These are phyloP conservation scores for Pheosia tremula DNA, from an alignment of 2,888 invertebrate species.

Conservation along the genomic window DNA sequence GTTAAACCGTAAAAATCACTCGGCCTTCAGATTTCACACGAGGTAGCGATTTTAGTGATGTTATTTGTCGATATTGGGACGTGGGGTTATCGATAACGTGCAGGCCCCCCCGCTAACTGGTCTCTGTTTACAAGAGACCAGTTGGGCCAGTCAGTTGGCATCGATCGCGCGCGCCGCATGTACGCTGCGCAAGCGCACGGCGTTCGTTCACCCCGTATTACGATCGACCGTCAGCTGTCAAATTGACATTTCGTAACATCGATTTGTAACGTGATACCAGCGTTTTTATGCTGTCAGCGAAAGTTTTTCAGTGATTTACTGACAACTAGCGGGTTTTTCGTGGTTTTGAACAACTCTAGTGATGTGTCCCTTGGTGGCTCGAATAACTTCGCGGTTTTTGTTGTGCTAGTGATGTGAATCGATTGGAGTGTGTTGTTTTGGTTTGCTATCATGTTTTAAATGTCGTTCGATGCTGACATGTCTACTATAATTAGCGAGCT, in stretches of 20 bases:
- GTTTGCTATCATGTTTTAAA: slow-evolving; percentile 73
- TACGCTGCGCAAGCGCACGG: slow-evolving; percentile 54
- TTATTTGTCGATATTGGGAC: slow-evolving; percentile 51
- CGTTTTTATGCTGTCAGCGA: slow-evolving; percentile 32
- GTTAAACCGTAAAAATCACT: slow-evolving; percentile 41
- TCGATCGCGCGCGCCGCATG: slow-evolving; percentile 66
- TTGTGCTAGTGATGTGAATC: slow-evolving; percentile 70
- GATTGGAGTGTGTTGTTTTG: slow-evolving; percentile 56
- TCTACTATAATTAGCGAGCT: slow-evolving; percentile 78
- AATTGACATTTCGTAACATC: slow-evolving; percentile 70
- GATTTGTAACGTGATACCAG: slow-evolving; percentile 45
- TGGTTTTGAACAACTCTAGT: slow-evolving; percentile 51
- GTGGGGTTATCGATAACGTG: slow-evolving; percentile 69
- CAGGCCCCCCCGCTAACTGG: slow-evolving; percentile 66
- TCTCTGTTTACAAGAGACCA: slow-evolving; percentile 46
- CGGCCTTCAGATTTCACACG: slow-evolving; percentile 49
- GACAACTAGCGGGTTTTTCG: slow-evolving; percentile 17
- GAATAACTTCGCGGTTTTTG: slow-evolving; percentile 46
- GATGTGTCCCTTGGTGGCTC: slow-evolving; percentile 52
- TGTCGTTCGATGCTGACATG: slow-evolving; percentile 79
- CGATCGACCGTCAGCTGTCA: slow-evolving; percentile 75
- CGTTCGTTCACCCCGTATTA: slow-evolving; percentile 61
- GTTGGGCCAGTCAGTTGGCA: slow-evolving; percentile 61
- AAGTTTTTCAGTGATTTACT: slow-evolving; percentile 28
- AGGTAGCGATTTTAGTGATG: slow-evolving; percentile 57